These are phyloP conservation scores for Noctua fimbriata DNA, from an alignment of 2,888 invertebrate genomes.

Conservation along the genomic window DNA sequence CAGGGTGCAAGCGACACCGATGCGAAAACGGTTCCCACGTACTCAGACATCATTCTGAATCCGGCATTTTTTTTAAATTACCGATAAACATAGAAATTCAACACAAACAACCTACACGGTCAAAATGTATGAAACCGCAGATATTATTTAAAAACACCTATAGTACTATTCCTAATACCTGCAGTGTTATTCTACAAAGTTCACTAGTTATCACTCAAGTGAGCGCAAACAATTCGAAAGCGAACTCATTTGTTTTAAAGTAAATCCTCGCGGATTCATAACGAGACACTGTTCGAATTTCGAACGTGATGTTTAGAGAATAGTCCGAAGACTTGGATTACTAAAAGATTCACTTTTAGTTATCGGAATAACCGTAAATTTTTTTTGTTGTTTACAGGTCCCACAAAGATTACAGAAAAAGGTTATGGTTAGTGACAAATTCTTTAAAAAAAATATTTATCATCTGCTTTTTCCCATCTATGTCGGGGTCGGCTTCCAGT, in stretches of 20 bases:
- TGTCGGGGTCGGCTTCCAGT: no score
- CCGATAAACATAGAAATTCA: no score
- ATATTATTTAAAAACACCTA: no score
- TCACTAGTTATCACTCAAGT: constrained; percentile 5
- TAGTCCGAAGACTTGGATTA: not conserved
- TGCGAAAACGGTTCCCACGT: no score
- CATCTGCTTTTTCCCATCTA: not conserved
- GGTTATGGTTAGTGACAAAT: no score
- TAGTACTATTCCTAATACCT: no score
- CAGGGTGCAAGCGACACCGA: no score
- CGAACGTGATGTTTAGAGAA: not conserved
- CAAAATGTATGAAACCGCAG: no score
- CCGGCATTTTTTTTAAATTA: no score
- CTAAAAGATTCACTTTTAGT: not conserved
- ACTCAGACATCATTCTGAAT: no score
- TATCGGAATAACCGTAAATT: not conserved
- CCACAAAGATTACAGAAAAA: not conserved
- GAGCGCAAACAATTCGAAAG: not conserved
- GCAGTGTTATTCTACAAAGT: not conserved
- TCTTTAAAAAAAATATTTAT: not conserved
- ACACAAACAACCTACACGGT: no score
- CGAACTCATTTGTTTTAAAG: constrained; percentile 1
- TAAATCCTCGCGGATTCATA: not conserved
- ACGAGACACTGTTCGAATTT: constrained; percentile 1
- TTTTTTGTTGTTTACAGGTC: not conserved